Conservation (phyloP, 2,888 invertebrate species). For the Mallateleia sp. region DNA sequence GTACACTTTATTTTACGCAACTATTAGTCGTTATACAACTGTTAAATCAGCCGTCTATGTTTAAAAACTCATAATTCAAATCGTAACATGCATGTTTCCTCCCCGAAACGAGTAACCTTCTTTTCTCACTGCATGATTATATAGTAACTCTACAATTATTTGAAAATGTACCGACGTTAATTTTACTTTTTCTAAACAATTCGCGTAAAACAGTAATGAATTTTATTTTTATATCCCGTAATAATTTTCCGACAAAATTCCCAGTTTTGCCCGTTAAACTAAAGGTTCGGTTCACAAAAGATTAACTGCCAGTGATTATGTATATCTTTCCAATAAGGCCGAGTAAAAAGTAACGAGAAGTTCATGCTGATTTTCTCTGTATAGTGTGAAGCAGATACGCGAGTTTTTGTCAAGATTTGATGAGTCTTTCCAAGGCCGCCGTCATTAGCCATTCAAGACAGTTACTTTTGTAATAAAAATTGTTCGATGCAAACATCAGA, state of each 20-base stretch:
- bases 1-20: too few relatives aligned
- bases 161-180: constrained; percentile 24
- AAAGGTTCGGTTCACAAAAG: constrained; percentile 26
- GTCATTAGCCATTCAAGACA: constrained; percentile 27
- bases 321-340: constrained; percentile 25
- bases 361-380: constrained; percentile 38
- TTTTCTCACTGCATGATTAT: too few relatives aligned
- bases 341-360: constrained; percentile 30
- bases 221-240: constrained; percentile 16
- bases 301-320: constrained; percentile 27
- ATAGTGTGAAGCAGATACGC: constrained; percentile 29
- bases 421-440: constrained; percentile 30
- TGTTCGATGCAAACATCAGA: constrained; percentile 10
- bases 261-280: constrained; percentile 9
- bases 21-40: too few relatives aligned
- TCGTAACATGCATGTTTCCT: too few relatives aligned
- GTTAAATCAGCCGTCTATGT: too few relatives aligned
- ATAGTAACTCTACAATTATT: constrained; percentile 14
- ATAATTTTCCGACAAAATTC: constrained; percentile 35
- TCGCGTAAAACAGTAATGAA: constrained; percentile 35
- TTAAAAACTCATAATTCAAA: too few relatives aligned
- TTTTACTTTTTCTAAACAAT: constrained; percentile 29
- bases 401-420: constrained; percentile 33
- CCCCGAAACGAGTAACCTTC: too few relatives aligned
- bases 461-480: not conserved